A percentile compares a stretch with the other conserved stretches of the same genome.
Evolutionary conservation across 2,888 invertebrate species (phyloP).

Genomic region (Amphimallon solstitiale): DNA sequence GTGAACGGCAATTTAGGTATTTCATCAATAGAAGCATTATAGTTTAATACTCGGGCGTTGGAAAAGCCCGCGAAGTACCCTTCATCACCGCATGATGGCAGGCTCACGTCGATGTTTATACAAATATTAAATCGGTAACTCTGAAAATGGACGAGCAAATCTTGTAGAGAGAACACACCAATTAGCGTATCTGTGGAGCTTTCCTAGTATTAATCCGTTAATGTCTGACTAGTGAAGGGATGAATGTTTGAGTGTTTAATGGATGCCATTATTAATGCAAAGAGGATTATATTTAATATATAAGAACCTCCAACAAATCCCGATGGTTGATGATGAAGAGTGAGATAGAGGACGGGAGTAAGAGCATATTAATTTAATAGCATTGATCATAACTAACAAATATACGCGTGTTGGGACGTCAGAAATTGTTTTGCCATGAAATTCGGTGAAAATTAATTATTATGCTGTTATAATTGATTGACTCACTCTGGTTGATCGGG

Average conservation of each 20-base stretch:
- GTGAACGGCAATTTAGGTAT: too few relatives aligned
- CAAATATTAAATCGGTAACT: slow-evolving; percentile 32
- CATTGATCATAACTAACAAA: slow-evolving; percentile 1
- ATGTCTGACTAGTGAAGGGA: slow-evolving; percentile 49
- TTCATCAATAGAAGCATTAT: too few relatives aligned
- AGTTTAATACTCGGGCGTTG: too few relatives aligned
- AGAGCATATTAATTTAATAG: neutral
- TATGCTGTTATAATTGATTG: slow-evolving; percentile 10
- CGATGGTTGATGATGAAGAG: slow-evolving; percentile 2
- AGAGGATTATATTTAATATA: slow-evolving; percentile 55
- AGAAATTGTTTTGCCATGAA: neutral
- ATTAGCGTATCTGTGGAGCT: slow-evolving; percentile 50
- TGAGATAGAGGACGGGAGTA: neutral
- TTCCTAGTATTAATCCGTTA: slow-evolving; percentile 51
- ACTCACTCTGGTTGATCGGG: neutral
- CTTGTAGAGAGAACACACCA: slow-evolving; percentile 42
- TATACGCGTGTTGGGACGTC: neutral
- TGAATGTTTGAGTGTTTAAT: slow-evolving; percentile 53
- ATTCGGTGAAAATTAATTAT: slow-evolving; percentile 7
- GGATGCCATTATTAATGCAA: slow-evolving; percentile 56
- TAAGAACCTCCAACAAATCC: slow-evolving; percentile 37
- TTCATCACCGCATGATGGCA: too few relatives aligned
- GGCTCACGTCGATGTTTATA: slow-evolving; percentile 7
- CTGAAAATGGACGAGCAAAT: slow-evolving; percentile 20
- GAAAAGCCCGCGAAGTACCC: too few relatives aligned